Conservation (phyloP, 2,888 invertebrate genomes). For the Lasioglossum malachurum region DNA sequence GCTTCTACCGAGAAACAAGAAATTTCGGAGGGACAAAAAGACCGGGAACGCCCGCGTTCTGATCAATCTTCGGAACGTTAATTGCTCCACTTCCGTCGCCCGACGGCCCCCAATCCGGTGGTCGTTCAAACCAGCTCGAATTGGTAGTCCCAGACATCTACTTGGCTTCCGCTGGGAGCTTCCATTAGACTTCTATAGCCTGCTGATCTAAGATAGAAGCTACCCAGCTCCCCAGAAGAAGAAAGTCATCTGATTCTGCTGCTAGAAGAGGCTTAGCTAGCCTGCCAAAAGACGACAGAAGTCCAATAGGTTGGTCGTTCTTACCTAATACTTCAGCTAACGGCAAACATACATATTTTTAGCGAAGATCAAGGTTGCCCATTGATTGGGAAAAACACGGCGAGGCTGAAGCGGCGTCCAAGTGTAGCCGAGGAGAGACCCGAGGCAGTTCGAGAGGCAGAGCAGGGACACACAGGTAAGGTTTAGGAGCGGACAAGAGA, state of each 20-base stretch:
- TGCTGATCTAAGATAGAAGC: no score
- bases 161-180: no score
- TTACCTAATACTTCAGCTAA: no score
- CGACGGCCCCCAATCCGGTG: neutral
- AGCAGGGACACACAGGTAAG: conserved; percentile 21
- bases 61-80: conserved; percentile 57
- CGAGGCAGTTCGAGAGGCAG: neutral
- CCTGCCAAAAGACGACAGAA: no score
- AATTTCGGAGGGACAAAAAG: conserved; percentile 42
- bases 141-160: neutral
- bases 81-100: conserved; percentile 63
- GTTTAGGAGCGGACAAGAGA: conserved; percentile 23
- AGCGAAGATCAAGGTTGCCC: neutral
- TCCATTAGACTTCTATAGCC: no score
- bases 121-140: neutral
- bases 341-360: neutral
- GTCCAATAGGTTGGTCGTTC: no score
- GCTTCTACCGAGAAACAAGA: conserved; percentile 41
- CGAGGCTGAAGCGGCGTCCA: neutral
- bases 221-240: no score
- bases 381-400: neutral
- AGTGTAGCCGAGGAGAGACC: neutral
- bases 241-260: no score
- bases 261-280: no score
- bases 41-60: conserved; percentile 46